phyloP scores from a whole-genome alignment of 2,113 vertebrate species.

The Neomonachus schauinslandi region DNA sequence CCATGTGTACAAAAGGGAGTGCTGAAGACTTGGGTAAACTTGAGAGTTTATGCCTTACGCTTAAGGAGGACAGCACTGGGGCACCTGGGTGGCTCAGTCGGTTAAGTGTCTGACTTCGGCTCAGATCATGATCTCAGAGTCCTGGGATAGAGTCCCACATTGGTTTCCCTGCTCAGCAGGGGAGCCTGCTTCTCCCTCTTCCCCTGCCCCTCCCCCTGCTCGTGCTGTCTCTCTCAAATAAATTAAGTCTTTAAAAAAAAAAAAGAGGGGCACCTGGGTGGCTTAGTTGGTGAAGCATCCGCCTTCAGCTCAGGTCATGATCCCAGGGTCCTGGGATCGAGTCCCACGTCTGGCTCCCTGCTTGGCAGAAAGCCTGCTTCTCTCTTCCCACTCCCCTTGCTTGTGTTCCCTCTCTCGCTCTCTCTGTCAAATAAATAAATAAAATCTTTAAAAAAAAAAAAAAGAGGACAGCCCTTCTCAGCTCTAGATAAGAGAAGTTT shows the following conservation, averaged over 20 bases:
- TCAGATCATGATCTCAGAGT: too few relatives aligned
- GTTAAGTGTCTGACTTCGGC: too few relatives aligned
- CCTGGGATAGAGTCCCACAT: too few relatives aligned
- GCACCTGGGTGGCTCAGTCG: too few relatives aligned
- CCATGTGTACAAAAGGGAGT: neutral
- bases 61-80: neutral
- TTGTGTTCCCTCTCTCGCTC: neutral
- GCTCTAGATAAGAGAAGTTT: neutral
- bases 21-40: neutral
- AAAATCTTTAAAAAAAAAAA: neutral
- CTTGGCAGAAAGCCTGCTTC: neutral
- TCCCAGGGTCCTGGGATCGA: too few relatives aligned
- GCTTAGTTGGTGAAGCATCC: too few relatives aligned
- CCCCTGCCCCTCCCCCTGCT: neutral
- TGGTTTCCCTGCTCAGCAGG: neutral
- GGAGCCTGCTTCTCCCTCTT: neutral
- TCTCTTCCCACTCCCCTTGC: neutral
- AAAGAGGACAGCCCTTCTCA: neutral
- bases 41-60: neutral
- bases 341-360: neutral
- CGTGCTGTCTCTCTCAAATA: neutral
- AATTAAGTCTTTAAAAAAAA: too few relatives aligned
- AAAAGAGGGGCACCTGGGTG: too few relatives aligned
- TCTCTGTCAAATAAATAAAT: neutral
- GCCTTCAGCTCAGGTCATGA: too few relatives aligned